Conservation (phyloP, 1,140 invertebrate species). For the Spodoptera litura region DNA sequence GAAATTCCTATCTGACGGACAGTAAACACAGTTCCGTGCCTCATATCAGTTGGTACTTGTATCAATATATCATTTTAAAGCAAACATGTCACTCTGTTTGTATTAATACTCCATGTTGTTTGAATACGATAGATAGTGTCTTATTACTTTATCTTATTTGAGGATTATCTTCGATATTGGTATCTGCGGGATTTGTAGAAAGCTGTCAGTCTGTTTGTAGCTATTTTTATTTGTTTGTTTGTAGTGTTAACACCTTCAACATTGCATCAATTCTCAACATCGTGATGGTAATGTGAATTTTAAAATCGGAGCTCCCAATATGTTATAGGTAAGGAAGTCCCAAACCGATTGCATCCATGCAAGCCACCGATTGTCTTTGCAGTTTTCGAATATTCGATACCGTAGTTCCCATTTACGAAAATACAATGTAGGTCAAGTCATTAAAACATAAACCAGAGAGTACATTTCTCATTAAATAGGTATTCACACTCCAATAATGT, state of each 20-base stretch:
- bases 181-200: neutral
- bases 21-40: conserved; percentile 22
- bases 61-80: conserved; percentile 48
- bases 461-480: neutral
- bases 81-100: conserved; percentile 42
- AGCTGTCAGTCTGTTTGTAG: neutral
- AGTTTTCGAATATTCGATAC: too few relatives aligned
- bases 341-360: too few relatives aligned
- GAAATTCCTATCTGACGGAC: neutral
- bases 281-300: neutral
- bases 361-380: too few relatives aligned
- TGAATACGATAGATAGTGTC: conserved; percentile 16
- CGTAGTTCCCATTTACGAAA: too few relatives aligned
- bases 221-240: too few relatives aligned
- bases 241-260: too few relatives aligned
- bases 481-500: conserved; percentile 23
- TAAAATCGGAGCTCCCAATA: too few relatives aligned
- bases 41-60: conserved; percentile 18
- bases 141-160: conserved; percentile 39
- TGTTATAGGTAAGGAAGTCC: too few relatives aligned
- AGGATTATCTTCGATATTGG: neutral
- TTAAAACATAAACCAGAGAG: too few relatives aligned
- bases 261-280: too few relatives aligned
- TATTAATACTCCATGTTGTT: conserved; percentile 13
- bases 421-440: too few relatives aligned